Conservation (phyloP, 2,797 vertebrate genomes). For the Acanthis flammea region DNA sequence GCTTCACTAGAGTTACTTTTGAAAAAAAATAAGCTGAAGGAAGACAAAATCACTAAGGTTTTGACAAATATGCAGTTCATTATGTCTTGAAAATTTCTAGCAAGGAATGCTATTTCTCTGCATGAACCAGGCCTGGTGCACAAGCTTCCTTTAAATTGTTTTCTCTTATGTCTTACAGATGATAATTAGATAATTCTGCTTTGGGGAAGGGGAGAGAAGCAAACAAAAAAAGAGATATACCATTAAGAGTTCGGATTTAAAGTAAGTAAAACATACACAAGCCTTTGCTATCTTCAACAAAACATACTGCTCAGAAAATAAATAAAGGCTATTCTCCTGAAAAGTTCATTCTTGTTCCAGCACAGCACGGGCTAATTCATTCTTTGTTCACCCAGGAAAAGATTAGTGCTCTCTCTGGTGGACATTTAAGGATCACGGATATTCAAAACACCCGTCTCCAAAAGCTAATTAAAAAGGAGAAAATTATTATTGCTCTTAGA, state of each 20-base stretch:
- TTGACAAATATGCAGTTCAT: neutral
- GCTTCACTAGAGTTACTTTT: neutral
- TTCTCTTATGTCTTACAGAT: neutral
- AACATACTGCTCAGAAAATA: neutral
- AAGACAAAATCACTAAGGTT: neutral
- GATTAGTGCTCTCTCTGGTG: neutral
- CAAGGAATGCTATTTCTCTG: neutral
- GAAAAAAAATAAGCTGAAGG: neutral
- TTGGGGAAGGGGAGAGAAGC: neutral
- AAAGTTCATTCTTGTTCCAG: neutral
- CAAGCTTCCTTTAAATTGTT: neutral
- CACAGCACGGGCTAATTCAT: neutral
- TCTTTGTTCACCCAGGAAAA: neutral
- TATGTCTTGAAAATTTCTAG: neutral
- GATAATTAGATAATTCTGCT: neutral
- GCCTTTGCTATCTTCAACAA: neutral
- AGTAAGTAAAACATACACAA: neutral
- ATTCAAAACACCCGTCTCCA: neutral
- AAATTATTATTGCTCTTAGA: neutral
- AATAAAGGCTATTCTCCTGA: neutral
- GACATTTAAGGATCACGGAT: neutral
- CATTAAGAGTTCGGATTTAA: neutral
- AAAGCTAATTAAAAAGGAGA: neutral
- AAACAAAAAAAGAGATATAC: neutral
- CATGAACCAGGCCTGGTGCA: neutral